Base-by-base conservation (phyloP, 1,140 invertebrate genomes). In the Drosophila nikananu region DNA sequence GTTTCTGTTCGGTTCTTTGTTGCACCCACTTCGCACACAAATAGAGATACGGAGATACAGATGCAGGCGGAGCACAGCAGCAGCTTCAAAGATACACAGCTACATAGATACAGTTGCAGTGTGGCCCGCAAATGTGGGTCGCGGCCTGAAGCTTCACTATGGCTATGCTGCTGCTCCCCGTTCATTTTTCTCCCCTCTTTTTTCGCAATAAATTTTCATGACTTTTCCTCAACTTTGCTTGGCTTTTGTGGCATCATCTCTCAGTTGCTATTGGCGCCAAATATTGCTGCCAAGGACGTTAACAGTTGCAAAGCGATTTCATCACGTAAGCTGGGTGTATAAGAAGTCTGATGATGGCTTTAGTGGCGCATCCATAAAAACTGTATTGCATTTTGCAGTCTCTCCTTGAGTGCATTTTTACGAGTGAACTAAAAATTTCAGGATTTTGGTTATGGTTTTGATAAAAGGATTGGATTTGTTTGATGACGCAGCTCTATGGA, bases 1-100 rank as follows among this genome's bases (percentile, higher is more conserved):
- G 71, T 79, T 74, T 57, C 61, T 54, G 49, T 64, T 80, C 17
- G 57, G 70, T 73, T 80, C 76, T 72, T 80, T 87, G 76, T 62
- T 72, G 67, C 82, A 77, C 37, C 61, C 49, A 64, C 67, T 67
- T 42, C n/a, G n/a, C 64, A 54, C 32, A 49, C 35, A 44, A n/a
- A 54, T 46, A 30, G 27, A 62, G 52, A 41, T n/a, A 23, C 61
- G 57, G 25, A 42, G 19, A 52, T 48, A 32, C 49, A 42, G 19
- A 44, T 42, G 3, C 23, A 35, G 30, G 9, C n/a, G 54, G 46
- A 25, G n/a, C 49, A 46, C 41, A 77, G 71, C 58, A 60, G 49
- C 42, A 64, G 64, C 57, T 21, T 35, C 63, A 68, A 32, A 71
- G 67, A 77, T 41, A 25, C 44, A 41, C 23, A 79, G 52, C 19